Evolutionary conservation across 2,113 vertebrate species (phyloP), one percentile per base, ranked within the genome.

Genomic region (Saguinus midas): DNA sequence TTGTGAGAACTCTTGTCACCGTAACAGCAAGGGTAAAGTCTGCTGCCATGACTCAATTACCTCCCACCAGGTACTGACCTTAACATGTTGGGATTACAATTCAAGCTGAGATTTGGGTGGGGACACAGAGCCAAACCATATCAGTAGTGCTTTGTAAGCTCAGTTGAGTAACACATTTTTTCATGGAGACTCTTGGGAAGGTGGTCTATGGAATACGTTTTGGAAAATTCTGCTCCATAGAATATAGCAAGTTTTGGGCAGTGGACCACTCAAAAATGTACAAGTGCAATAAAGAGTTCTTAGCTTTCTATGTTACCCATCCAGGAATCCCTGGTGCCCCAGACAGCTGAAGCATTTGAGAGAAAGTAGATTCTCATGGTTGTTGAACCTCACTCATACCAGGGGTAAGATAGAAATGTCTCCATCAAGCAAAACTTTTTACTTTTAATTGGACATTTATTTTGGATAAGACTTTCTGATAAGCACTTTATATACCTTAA

Each of bases 191-290:
- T 96, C 29, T 32, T 75, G 40, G 37, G 37, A 6, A 12, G 29
- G 14, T 72, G 8, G 73, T 37, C 45, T 16, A 81, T 29, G 25
- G 23, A 81, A 72, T 8, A 50, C 1, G 32, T n/a, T 40, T 40
- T 37, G 18, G 43, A 94, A 95, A 96, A 96, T 85, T 88, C 61
- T 76, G 13, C n/a, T 81, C 32, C 61, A 25, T 76, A 13, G 27
- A 58, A 84, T 68, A 82, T 0, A 79, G 48, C 4, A 94, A 79
- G 18, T 17, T 57, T 87, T 68, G 29, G 58, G 12, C 37, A 87
- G 61, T 32, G 21, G 35, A 57, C 17, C 4, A 52, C 79, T 12
- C 12, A 13, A 78, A 32, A 76, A 73, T 8, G 7, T 82, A 78
- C 3, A 2, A 50, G 9, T 72, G 5, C 29, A 58, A 66, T 29